Percentiles rank a stretch among this genome's conserved stretches.
Conservation (phyloP, 2,797 vertebrate genomes). For the Anabas testudineus region DNA sequence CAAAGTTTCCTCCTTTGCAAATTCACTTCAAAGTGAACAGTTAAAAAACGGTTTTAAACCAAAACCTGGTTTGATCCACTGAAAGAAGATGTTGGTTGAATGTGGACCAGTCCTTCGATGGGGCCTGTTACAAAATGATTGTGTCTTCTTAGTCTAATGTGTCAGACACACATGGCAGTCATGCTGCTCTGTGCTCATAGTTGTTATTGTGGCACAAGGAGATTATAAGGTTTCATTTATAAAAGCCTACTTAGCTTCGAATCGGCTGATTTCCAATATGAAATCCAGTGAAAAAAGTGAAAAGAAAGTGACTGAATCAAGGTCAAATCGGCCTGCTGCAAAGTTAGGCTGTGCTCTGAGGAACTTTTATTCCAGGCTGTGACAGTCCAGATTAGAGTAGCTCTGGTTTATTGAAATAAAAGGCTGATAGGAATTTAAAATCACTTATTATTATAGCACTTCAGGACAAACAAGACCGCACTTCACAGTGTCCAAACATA, state of each 20-base stretch:
- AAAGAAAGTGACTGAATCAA: background rate
- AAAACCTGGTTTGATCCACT: background rate
- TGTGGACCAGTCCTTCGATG: no score
- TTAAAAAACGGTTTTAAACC: background rate
- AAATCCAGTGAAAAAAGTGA: background rate
- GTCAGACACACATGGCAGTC: background rate
- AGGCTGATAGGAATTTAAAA: background rate
- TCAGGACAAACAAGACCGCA: slow-evolving; percentile 4
- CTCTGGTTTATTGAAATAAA: background rate
- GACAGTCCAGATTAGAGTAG: background rate
- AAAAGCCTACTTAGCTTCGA: background rate
- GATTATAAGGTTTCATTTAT: slow-evolving; percentile 1
- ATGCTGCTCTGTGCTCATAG: background rate
- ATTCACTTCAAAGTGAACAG: background rate
- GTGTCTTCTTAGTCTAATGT: background rate
- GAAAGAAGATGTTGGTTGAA: background rate
- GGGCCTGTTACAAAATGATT: no score
- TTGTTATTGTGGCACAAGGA: background rate
- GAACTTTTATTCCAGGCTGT: background rate
- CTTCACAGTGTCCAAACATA: slow-evolving; percentile 27
- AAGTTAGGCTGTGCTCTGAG: background rate
- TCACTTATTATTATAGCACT: background rate
- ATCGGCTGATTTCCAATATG: background rate
- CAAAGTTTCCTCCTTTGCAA: background rate
- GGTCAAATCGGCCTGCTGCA: slow-evolving; percentile 21